Conservation (phyloP, 2,797 vertebrate genomes). For the Gambelia wislizenii region DNA sequence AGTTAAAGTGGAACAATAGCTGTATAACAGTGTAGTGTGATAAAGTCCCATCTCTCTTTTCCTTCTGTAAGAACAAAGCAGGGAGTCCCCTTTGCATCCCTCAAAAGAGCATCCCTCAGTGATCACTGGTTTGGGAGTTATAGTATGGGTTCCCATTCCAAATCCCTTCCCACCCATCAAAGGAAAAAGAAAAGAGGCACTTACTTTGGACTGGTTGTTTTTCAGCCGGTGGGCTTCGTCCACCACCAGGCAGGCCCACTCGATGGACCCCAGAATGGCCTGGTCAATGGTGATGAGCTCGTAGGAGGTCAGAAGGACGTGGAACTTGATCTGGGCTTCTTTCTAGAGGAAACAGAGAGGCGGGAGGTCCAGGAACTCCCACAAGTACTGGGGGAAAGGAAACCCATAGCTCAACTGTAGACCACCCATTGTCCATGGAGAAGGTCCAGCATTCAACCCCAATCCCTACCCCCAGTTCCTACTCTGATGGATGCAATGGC, state of each 20-base stretch:
- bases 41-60: background rate
- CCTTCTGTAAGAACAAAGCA: background rate
- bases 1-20: too few relatives aligned
- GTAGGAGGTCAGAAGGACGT: slow-evolving; percentile 95
- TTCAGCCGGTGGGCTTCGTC: slow-evolving; percentile 98
- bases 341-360: slow-evolving; percentile 81
- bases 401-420: background rate
- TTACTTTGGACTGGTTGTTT: slow-evolving; percentile 99
- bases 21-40: too few relatives aligned
- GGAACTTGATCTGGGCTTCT: slow-evolving; percentile 97
- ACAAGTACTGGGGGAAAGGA: too few relatives aligned
- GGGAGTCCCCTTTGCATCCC: background rate
- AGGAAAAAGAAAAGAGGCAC: background rate
- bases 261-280: slow-evolving; percentile 93
- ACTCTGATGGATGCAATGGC: too few relatives aligned
- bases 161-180: fast-evolving
- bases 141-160: background rate
- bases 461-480: too few relatives aligned
- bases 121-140: background rate
- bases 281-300: slow-evolving; percentile 99
- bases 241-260: slow-evolving; percentile 97
- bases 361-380: background rate
- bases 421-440: background rate
- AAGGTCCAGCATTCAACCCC: background rate
- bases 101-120: background rate